Conservation (phyloP, 1,140 invertebrate genomes). For the Drosophila asahinai region DNA sequence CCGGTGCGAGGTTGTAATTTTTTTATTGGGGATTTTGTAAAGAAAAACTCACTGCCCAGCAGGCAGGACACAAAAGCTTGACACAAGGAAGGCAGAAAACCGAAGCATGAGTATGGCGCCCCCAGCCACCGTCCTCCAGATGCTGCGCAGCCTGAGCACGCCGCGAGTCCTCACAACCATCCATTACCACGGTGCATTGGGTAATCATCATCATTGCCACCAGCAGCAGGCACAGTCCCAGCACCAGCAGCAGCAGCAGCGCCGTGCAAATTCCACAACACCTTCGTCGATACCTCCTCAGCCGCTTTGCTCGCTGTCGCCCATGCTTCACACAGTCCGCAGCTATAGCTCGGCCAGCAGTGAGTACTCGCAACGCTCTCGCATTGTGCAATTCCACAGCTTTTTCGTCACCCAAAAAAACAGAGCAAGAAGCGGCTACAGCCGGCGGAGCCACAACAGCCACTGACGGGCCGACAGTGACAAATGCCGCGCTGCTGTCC, state of each 20-base stretch:
- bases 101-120: constrained; percentile 55
- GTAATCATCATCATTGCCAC: constrained; percentile 29
- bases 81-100: constrained; percentile 10
- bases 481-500: constrained; percentile 51
- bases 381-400: too few relatives aligned
- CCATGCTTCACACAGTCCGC: constrained; percentile 18
- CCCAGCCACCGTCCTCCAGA: constrained; percentile 48
- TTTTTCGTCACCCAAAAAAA: neutral
- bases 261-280: neutral
- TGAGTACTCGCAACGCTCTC: constrained; percentile 6
- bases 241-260: neutral
- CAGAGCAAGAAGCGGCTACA: constrained; percentile 7
- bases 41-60: constrained; percentile 21
- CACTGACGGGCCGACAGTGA: neutral
- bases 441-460: neutral
- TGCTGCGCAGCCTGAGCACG: constrained; percentile 50
- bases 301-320: neutral
- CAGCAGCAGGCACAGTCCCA: neutral
- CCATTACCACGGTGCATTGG: constrained; percentile 39
- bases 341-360: constrained; percentile 17
- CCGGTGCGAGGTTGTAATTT: constrained; percentile 30
- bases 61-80: constrained; percentile 14
- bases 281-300: neutral
- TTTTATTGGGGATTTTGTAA: constrained; percentile 33
- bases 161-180: constrained; percentile 26